A percentile compares a stretch with the other conserved stretches of the same genome.
Conservation (phyloP, 2,113 vertebrate species). For the Tyrannus savana region DNA sequence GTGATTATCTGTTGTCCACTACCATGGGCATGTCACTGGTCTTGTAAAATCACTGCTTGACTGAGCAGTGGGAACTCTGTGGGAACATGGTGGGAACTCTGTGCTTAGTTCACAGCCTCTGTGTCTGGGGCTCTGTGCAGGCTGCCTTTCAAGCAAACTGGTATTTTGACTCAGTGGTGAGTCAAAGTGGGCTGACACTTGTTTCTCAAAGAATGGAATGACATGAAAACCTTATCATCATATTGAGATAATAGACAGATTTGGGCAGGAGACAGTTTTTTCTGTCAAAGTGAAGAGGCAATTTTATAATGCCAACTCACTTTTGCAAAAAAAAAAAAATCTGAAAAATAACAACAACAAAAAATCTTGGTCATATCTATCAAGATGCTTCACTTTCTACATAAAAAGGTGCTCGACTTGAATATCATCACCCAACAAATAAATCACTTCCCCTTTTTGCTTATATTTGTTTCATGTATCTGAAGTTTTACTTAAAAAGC, state of each 20-base stretch:
- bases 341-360: neutral
- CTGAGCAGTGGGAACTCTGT: neutral
- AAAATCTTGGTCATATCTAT: neutral
- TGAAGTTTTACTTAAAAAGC: neutral
- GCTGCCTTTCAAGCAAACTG: neutral
- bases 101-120: neutral
- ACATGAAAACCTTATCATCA: neutral
- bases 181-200: neutral
- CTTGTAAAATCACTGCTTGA: neutral
- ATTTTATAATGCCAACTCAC: neutral
- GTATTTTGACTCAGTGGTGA: neutral
- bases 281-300: neutral
- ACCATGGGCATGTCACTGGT: accelerated
- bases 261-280: neutral
- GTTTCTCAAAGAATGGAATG: neutral
- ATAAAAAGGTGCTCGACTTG: neutral
- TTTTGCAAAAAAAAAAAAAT: neutral
- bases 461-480: neutral
- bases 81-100: neutral
- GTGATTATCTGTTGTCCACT: neutral
- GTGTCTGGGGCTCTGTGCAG: neutral
- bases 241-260: neutral
- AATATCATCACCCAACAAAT: neutral
- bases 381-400: neutral
- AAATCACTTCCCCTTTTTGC: neutral